Base-by-base conservation (phyloP, 2,888 invertebrate genomes). In the Ormia ochracea region DNA sequence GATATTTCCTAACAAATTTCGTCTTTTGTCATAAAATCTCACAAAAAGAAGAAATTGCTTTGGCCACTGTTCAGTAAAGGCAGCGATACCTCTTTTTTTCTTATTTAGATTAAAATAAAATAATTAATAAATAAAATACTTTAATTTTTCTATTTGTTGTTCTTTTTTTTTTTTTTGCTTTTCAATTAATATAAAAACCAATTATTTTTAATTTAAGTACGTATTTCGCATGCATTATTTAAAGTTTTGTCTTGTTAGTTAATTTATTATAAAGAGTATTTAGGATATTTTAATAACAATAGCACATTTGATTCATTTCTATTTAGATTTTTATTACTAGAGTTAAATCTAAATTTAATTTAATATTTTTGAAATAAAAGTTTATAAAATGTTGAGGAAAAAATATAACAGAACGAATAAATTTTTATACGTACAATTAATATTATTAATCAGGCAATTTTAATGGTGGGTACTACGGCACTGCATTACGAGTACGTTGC, bases 241-340 rank as follows among this genome's bases (percentile, higher is more conserved):
- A 61, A 72, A 38, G 48, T 31, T 69, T 61, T 10, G 26, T 43
- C 58, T 52, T 69, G 1, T 65, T 17, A 45, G 21, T 45, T 38
- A 43, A 14, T 33, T 61, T 56, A 41, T 17, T 73, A 72, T 45
- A n/a, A 50, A 73, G 73, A 70, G 26, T 65, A 69, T 69, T 52
- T 78, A 74, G 45, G 59, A 68, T 69, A 73, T 56, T 48, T 77
- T 54, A 54, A 65, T 77, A 78, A 81, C 79, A 81, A 81, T 83
- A 82, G 82, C 82, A 81, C 83, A 82, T 83, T 82, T 76, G 82
- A 82, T 82, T 82, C 82, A 82, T 83, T 80, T 78, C 17, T 68
- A 68, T 80, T 78, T 78, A 78, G 81, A 78, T 74, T 70, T 54
- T 56, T 72, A 65, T 61, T 72, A 48, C 66, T 80, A 66, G 41